Conservation (phyloP, 2,888 invertebrate species). For the Netelia fuscicornis region DNA sequence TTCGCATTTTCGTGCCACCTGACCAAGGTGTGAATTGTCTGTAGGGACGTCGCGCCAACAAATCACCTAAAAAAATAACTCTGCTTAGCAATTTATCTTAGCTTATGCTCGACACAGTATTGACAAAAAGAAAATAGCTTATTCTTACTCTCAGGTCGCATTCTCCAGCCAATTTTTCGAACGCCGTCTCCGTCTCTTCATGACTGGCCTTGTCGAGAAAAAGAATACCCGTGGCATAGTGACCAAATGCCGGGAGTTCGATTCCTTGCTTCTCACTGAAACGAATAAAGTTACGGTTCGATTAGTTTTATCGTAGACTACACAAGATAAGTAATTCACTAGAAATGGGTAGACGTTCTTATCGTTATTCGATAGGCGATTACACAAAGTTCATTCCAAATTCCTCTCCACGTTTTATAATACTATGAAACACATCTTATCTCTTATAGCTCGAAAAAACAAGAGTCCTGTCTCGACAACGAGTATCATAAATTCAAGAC, state of each 20-base stretch:
- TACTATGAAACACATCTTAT: slow-evolving; percentile 36
- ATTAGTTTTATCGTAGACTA: not conserved
- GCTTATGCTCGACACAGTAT: no score
- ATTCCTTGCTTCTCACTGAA: slow-evolving; percentile 92
- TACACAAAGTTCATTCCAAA: not conserved
- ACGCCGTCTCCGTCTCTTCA: slow-evolving; percentile 92
- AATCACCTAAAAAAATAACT: slow-evolving; percentile 87
- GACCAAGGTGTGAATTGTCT: slow-evolving; percentile 93
- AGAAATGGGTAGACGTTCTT: not conserved
- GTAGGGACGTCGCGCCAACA: slow-evolving; percentile 98
- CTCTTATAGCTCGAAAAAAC: slow-evolving; percentile 31
- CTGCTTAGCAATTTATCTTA: not conserved
- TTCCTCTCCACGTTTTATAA: not conserved
- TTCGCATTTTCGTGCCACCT: slow-evolving; percentile 97
- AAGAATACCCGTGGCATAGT: slow-evolving; percentile 98
- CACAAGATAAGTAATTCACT: slow-evolving; percentile 5
- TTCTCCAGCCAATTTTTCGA: slow-evolving; percentile 92
- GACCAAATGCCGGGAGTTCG: slow-evolving; percentile 93
- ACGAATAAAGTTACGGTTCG: slow-evolving; percentile 69
- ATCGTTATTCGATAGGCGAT: not conserved
- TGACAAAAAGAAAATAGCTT: not conserved
- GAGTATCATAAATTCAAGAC: slow-evolving; percentile 38
- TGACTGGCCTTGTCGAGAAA: slow-evolving; percentile 95
- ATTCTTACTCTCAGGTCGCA: slow-evolving; percentile 88
- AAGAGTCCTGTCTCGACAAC: slow-evolving; percentile 47